phyloP scores from a whole-genome alignment of 2,888 invertebrate genomes.

The Drosophila sordidula region DNA sequence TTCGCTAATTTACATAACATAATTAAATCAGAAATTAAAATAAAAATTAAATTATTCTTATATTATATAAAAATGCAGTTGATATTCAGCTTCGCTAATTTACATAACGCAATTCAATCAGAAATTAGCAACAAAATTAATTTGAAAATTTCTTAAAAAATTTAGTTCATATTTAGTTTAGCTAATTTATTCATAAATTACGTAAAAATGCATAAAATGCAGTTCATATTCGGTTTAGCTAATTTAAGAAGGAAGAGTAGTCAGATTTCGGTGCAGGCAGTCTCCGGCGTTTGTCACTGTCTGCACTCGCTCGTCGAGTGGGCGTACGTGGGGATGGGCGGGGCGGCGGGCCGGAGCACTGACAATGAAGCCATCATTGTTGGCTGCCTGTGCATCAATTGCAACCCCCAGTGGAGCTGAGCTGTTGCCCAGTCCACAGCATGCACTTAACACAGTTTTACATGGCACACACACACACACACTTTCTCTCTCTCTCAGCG shows the following conservation, averaged over 20 bases:
- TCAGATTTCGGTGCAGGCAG: constrained; percentile 2
- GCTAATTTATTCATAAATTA: too few relatives aligned
- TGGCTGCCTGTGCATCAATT: constrained; percentile 52
- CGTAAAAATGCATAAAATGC: too few relatives aligned
- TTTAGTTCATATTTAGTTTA: too few relatives aligned
- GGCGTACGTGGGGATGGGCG: constrained; percentile 12
- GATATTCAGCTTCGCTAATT: too few relatives aligned
- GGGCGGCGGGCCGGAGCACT: constrained; percentile 24
- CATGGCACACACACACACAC: constrained; percentile 14
- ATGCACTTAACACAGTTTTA: constrained; percentile 75
- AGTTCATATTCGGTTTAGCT: too few relatives aligned
- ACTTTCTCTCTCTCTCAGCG: constrained; percentile 17
- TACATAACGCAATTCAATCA: too few relatives aligned
- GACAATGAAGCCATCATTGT: constrained; percentile 71
- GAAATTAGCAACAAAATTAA: too few relatives aligned
- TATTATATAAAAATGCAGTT: too few relatives aligned
- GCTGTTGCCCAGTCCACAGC: constrained; percentile 40
- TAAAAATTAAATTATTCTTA: too few relatives aligned
- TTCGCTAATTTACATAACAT: too few relatives aligned
- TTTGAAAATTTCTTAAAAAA: too few relatives aligned
- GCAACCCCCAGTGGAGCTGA: constrained; percentile 52
- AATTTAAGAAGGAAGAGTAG: constrained; percentile 12
- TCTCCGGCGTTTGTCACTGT: not conserved
- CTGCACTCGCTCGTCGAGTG: constrained; percentile 26
- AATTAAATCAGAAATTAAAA: too few relatives aligned